Conservation (phyloP, 2,888 invertebrate species). For the Caenorhabditis zanzibari region DNA sequence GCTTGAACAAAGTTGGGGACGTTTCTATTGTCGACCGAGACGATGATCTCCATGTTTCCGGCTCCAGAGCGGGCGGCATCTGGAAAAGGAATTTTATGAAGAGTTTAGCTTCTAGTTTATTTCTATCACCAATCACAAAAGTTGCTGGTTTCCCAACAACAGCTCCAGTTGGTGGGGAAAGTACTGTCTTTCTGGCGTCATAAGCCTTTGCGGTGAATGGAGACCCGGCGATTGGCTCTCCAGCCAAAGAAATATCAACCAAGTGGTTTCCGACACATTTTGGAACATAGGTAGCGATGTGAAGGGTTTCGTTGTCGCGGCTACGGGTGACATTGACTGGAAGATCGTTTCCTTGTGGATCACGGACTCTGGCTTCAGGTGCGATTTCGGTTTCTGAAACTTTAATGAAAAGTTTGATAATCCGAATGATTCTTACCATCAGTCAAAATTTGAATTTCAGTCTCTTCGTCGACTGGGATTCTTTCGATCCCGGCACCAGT, state of each 20-base stretch:
- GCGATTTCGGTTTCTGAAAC: constrained; percentile 43
- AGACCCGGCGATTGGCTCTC: constrained; percentile 82
- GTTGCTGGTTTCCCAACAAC: constrained; percentile 94
- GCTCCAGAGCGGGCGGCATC: constrained; percentile 89
- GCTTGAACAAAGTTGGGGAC: constrained; percentile 95
- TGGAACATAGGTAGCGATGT: constrained; percentile 89
- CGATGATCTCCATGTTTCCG: constrained; percentile 97
- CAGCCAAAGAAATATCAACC: constrained; percentile 77
- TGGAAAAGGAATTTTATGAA: constrained; percentile 50
- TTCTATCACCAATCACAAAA: constrained; percentile 89
- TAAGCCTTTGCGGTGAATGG: constrained; percentile 85
- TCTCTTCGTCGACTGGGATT: constrained; percentile 87
- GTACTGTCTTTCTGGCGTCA: constrained; percentile 94
- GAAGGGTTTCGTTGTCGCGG: constrained; percentile 70
- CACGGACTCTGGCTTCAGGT: constrained; percentile 76
- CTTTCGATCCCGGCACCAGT: constrained; percentile 88
- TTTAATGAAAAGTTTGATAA: neutral
- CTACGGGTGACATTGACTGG: constrained; percentile 73
- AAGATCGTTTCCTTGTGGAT: constrained; percentile 77
- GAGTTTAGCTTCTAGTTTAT: too few relatives aligned
- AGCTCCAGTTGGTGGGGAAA: constrained; percentile 91
- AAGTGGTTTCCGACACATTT: constrained; percentile 87
- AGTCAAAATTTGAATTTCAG: constrained; percentile 85
- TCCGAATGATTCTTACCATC: constrained; percentile 36
- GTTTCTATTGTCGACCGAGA: constrained; percentile 95